phyloP scores from a whole-genome alignment of 2,797 vertebrate genomes.

The Mormyrus proboscirostris region DNA sequence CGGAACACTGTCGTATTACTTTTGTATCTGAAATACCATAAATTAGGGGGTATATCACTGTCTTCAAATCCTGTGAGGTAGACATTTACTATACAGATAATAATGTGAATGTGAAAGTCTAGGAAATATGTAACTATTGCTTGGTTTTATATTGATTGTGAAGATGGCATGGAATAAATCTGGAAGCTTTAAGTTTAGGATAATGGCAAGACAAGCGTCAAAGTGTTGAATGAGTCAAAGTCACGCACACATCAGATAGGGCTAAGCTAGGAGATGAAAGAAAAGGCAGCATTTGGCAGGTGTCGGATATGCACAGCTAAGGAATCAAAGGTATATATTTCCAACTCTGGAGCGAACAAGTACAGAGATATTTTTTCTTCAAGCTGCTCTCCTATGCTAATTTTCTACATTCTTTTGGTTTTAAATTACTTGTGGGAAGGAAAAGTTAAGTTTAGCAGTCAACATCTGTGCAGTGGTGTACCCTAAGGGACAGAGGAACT shows the following conservation, averaged over 20 bases:
- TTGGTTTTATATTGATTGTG: neutral
- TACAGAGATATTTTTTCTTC: slow-evolving; percentile 59
- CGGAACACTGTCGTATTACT: neutral
- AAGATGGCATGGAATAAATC: neutral
- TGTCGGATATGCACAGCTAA: slow-evolving; percentile 60
- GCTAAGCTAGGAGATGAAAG: neutral
- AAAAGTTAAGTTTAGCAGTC: slow-evolving; percentile 63
- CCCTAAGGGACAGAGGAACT: slow-evolving; percentile 27
- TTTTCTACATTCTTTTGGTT: slow-evolving; percentile 66
- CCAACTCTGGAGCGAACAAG: slow-evolving; percentile 58
- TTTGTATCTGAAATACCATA: neutral
- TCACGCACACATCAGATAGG: neutral
- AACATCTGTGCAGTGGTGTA: slow-evolving; percentile 49
- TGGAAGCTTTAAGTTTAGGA: neutral
- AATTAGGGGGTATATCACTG: neutral
- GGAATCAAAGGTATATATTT: slow-evolving; percentile 47
- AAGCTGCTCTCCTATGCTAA: slow-evolving; percentile 65
- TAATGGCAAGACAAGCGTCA: slow-evolving; percentile 31
- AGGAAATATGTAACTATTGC: neutral
- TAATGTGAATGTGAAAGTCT: neutral
- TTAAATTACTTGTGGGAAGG: slow-evolving; percentile 69
- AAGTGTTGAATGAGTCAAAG: slow-evolving; percentile 39
- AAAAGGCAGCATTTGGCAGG: slow-evolving; percentile 48
- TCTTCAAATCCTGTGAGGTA: neutral
- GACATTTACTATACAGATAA: neutral